Base-by-base conservation (phyloP, 2,797 vertebrate species). In the Eurystomus glaucurus region DNA sequence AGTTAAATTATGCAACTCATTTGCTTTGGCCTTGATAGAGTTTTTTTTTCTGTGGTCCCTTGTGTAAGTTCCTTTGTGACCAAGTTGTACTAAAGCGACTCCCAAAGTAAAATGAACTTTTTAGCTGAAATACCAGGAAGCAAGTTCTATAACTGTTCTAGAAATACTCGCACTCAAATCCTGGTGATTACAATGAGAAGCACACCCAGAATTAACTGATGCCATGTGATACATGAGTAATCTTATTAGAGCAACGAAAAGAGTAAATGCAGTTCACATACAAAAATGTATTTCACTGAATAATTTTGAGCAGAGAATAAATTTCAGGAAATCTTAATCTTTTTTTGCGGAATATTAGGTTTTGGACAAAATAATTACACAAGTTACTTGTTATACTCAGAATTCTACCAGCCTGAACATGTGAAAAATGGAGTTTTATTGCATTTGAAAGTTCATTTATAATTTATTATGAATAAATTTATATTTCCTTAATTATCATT, bases 1-100 rank as follows among this genome's bases (percentile, higher is more conserved):
- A 80, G 71, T 83, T 97, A 88, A 64, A 71, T 92, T 96, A 87
- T 96, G 96, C 90, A 97, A 94, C 45, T 74, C 43, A 17, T 80
- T 93, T 97, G 86, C 86, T 91, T 71, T 92, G 94, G 77, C 95
- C 81, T 64, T 60, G 25, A 39, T n/a, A 60, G n/a, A 0, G 18
- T 46, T 51, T 79, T 71, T 71, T 69, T 69, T 62, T 37, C 41
- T 43, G 17, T 58, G 70, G 21, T 80, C 60, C 52, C 60, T 82
- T 87, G 68, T 79, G 54, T 26, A 26, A 86, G 54, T 92, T 79
- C 60, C 25, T 85, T 93, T 70, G 85, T 46, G 60, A 88, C 55
- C 17, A 26, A 78, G 51, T 80, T 76, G 26, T 48, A 23, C 74
- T 52, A 55, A 58, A 68, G 64, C 45, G 55, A 37, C 25, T 45